These are phyloP conservation scores for Epizoanthus scotinus DNA, from an alignment of 92 coral and sea anemone species.

Conservation along the genomic window DNA sequence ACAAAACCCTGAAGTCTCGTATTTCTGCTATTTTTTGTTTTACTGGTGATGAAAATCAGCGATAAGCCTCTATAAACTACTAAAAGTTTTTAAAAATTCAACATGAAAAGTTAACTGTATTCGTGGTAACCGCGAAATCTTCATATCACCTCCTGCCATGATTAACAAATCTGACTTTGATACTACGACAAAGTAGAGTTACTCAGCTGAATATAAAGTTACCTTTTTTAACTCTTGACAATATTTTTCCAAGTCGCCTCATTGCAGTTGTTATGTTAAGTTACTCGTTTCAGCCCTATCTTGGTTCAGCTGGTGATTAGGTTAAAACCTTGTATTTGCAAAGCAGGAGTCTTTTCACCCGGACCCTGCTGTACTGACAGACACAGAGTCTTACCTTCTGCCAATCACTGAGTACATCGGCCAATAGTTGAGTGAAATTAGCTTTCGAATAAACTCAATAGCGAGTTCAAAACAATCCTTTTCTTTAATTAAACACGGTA, in stretches of 20 bases:
- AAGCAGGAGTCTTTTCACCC: neutral
- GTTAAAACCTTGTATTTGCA: neutral
- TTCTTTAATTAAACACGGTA: slow-evolving; percentile 34
- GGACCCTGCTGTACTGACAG: neutral
- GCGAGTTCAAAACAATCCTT: slow-evolving; percentile 6
- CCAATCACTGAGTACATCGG: slow-evolving; percentile 13
- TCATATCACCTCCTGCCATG: no score
- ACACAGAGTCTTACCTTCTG: neutral
- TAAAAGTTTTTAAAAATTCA: no score
- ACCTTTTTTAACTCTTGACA: no score
- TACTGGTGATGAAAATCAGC: neutral
- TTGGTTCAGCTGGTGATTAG: neutral
- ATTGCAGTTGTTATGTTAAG: no score
- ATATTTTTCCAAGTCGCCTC: no score
- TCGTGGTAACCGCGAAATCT: no score
- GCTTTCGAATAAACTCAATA: neutral
- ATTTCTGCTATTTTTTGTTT: neutral
- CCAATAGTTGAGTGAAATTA: slow-evolving; percentile 13
- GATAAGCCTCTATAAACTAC: neutral
- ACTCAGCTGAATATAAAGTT: no score
- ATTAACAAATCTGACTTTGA: no score
- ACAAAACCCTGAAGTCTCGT: neutral
- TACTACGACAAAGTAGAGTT: no score
- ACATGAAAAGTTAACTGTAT: neutral
- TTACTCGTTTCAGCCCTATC: no score